phyloP scores from a whole-genome alignment of 2,113 vertebrate genomes.

The Pelusios castaneus region DNA sequence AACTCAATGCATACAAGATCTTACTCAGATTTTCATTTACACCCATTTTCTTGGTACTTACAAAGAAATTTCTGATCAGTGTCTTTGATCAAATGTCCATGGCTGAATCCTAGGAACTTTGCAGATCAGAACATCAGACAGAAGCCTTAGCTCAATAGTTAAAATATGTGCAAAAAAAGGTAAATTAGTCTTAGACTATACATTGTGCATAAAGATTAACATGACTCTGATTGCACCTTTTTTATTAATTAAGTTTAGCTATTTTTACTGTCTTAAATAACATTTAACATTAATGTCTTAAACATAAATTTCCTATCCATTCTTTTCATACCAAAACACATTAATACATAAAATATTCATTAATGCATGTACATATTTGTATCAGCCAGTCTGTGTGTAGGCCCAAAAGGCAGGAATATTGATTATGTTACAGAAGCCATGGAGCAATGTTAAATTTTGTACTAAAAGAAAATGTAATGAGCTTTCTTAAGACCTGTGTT shows the following conservation, averaged over 20 bases:
- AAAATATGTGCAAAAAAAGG: constrained; percentile 21
- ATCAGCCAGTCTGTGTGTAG: not conserved
- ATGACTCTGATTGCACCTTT: not conserved
- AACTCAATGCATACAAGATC: not conserved
- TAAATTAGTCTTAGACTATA: not conserved
- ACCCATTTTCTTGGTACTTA: not conserved
- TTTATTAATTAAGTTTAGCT: not conserved
- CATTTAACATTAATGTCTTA: too few species aligned
- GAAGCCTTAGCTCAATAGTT: not conserved
- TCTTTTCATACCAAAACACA: not conserved
- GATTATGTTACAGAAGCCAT: too few species aligned
- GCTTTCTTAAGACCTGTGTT: too few species aligned
- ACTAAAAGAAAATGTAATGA: too few species aligned
- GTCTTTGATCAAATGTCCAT: too few species aligned
- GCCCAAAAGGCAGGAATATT: too few species aligned
- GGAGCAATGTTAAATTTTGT: too few species aligned
- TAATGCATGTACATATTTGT: not conserved
- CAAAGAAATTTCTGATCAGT: not conserved
- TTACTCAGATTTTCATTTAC: constrained; percentile 2
- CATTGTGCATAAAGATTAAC: not conserved
- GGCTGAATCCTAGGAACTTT: too few species aligned
- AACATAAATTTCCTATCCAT: constrained; percentile 13
- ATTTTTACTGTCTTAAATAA: constrained; percentile 17
- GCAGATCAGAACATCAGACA: not conserved
- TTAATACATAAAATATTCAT: not conserved